Conservation (phyloP, 1,140 invertebrate species). For the Aculops lycopersici region DNA sequence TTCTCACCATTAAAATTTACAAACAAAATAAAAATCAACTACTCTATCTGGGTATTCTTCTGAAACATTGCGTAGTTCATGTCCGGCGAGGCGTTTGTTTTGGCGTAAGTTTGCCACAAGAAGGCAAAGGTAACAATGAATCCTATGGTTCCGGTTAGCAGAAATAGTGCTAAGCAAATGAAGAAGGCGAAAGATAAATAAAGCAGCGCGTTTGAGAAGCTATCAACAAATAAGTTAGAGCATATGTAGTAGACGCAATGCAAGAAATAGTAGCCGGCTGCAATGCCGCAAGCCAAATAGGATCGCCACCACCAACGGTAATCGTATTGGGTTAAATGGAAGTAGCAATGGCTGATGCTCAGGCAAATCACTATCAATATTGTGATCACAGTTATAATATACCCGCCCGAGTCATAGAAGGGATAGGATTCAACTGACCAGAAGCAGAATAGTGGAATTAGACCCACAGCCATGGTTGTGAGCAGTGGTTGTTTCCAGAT, state of each 20-base stretch:
- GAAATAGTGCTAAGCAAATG: conserved; percentile 21
- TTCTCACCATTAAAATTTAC: no score
- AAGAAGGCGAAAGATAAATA: conserved; percentile 24
- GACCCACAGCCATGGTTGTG: neutral
- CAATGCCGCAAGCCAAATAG: conserved; percentile 23
- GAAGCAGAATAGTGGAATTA: neutral
- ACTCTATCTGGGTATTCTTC: no score
- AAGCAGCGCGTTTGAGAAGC: conserved; percentile 19
- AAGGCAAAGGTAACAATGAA: conserved; percentile 15
- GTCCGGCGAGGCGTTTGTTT: neutral
- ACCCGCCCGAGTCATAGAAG: conserved; percentile 24
- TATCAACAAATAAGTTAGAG: conserved; percentile 20
- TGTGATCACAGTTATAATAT: conserved; percentile 21
- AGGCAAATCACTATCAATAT: conserved; percentile 24
- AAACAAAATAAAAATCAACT: no score
- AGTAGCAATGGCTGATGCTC: conserved; percentile 22
- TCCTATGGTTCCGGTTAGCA: conserved; percentile 22
- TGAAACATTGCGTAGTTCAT: conserved; percentile 1
- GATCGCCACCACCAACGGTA: conserved; percentile 26
- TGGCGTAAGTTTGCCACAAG: conserved; percentile 1
- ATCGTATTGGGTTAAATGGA: conserved; percentile 25
- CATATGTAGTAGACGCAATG: conserved; percentile 23
- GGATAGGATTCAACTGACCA: conserved; percentile 2
- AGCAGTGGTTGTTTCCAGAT: conserved; percentile 1
- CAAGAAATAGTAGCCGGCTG: conserved; percentile 22